Conservation (phyloP, 2,113 vertebrate species). For the Panthera uncia region DNA sequence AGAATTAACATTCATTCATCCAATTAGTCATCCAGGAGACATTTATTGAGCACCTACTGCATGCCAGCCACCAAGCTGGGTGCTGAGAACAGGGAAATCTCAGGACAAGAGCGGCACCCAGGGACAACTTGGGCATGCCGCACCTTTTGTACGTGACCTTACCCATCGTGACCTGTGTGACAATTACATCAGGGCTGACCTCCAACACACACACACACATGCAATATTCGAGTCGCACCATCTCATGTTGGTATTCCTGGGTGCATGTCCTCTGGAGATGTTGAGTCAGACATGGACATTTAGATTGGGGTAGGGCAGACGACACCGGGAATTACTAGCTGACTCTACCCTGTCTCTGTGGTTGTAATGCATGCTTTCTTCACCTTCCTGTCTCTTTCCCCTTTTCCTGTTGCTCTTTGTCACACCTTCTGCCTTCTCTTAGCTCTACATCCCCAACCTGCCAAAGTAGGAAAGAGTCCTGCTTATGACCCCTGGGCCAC, state of each 20-base stretch:
- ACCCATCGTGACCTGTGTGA: background rate
- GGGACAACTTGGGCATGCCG: background rate
- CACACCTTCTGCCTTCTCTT: background rate
- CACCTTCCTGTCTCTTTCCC: background rate
- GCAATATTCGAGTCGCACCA: background rate
- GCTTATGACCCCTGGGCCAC: background rate
- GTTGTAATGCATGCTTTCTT: background rate
- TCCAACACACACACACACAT: background rate
- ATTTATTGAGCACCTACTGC: background rate
- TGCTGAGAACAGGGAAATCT: background rate
- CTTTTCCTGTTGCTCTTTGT: background rate
- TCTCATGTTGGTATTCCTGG: background rate
- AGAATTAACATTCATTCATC: background rate
- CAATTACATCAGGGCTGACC: background rate
- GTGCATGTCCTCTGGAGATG: background rate
- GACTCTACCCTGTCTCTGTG: background rate
- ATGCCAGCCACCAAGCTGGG: background rate
- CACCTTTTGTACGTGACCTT: background rate
- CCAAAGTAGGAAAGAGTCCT: background rate
- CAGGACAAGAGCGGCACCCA: background rate
- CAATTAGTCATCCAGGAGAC: background rate
- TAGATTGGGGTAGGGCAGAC: accelerated
- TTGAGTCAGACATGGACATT: background rate
- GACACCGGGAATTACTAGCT: background rate
- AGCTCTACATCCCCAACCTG: background rate